phyloP scores from a whole-genome alignment of 2,888 invertebrate genomes.

The Melanostoma mellinum region DNA sequence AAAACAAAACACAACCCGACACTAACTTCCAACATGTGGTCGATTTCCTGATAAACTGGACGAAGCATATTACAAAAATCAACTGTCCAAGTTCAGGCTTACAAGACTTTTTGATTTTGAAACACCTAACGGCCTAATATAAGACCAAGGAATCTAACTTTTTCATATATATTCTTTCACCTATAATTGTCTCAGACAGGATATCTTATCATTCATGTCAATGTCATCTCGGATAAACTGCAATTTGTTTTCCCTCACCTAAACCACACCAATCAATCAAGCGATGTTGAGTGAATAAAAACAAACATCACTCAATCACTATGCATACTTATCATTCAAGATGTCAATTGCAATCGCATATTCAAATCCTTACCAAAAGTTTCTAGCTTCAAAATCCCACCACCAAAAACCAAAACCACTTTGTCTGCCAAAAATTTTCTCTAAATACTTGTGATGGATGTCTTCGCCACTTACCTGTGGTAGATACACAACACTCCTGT shows the following conservation, averaged over 20 bases:
- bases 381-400: neutral
- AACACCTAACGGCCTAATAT: too few relatives aligned
- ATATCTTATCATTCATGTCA: slow-evolving; percentile 1
- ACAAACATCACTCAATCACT: slow-evolving; percentile 60
- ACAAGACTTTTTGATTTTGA: too few relatives aligned
- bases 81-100: too few relatives aligned
- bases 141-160: too few relatives aligned
- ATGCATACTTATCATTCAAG: slow-evolving; percentile 30
- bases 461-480: slow-evolving; percentile 86
- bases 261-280: slow-evolving; percentile 43
- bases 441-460: slow-evolving; percentile 29
- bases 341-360: slow-evolving; percentile 50
- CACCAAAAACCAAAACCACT: slow-evolving; percentile 13
- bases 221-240: slow-evolving; percentile 8
- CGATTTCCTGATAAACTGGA: too few relatives aligned
- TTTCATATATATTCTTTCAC: too few relatives aligned
- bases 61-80: too few relatives aligned
- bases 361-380: neutral
- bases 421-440: neutral
- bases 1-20: too few relatives aligned
- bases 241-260: slow-evolving; percentile 19
- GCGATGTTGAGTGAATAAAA: slow-evolving; percentile 36
- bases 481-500: slow-evolving; percentile 92
- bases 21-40: too few relatives aligned
- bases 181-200: too few relatives aligned